Evolutionary conservation across 2,888 invertebrate species (phyloP).

Genomic region (Gari tellinella): DNA sequence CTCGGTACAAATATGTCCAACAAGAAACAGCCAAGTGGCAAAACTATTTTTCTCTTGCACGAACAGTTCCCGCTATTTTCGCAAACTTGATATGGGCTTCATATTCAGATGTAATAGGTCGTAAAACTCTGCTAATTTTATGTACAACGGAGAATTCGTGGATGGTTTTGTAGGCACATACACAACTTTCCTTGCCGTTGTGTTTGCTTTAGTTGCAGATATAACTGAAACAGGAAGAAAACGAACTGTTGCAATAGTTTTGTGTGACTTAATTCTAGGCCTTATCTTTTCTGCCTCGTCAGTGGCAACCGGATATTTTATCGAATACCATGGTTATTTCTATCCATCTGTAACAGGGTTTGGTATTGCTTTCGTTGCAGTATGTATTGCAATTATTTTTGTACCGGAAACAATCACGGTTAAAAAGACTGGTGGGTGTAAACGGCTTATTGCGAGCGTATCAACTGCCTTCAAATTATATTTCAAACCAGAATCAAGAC

Average conservation of each 20-base stretch:
- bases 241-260: constrained; percentile 44
- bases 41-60: constrained; percentile 31
- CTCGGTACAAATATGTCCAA: constrained; percentile 19
- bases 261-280: constrained; percentile 42
- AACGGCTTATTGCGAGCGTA: too few relatives aligned
- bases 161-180: constrained; percentile 45
- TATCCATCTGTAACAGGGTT: constrained; percentile 24
- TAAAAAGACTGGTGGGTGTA: too few relatives aligned
- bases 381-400: constrained; percentile 19
- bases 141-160: constrained; percentile 23
- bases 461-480: too few relatives aligned
- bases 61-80: constrained; percentile 42
- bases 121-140: constrained; percentile 41
- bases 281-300: constrained; percentile 25
- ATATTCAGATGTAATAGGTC: constrained; percentile 51
- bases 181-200: constrained; percentile 26
- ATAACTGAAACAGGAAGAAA: constrained; percentile 36
- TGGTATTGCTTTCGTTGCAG: constrained; percentile 4
- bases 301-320: constrained; percentile 38
- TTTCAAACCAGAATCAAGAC: too few relatives aligned
- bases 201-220: constrained; percentile 47
- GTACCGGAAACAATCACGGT: constrained; percentile 38
- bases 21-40: constrained; percentile 45
- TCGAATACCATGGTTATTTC: constrained; percentile 33
- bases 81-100: constrained; percentile 46